These are phyloP conservation scores for Lasaia peninsularis DNA, from an alignment of 1,140 invertebrate genomes.

Conservation along the genomic window DNA sequence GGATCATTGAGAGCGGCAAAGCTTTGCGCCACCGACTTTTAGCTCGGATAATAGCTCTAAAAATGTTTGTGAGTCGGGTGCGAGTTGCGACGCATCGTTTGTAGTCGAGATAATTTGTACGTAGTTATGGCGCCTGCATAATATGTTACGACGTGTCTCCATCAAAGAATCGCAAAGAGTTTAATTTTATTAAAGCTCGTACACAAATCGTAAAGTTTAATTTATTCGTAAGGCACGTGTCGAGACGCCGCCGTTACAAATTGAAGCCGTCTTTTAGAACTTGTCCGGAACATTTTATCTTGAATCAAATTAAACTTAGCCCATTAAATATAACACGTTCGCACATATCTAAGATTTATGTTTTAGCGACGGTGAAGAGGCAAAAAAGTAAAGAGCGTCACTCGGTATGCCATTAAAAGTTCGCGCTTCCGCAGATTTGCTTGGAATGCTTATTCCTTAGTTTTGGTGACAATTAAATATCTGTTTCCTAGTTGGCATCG, in stretches of 20 bases:
- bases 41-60: conserved; percentile 55
- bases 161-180: conserved; percentile 36
- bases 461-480: conserved; percentile 47
- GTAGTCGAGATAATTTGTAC: conserved; percentile 51
- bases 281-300: conserved; percentile 12
- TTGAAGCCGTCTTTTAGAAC: neutral
- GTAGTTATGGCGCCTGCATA: conserved; percentile 34
- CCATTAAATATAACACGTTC: conserved; percentile 2
- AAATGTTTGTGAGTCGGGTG: conserved; percentile 53
- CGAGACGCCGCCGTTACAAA: conserved; percentile 4
- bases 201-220: conserved; percentile 29
- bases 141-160: conserved; percentile 39
- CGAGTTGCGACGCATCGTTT: conserved; percentile 39
- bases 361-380: conserved; percentile 19
- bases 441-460: conserved; percentile 32
- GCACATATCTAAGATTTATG: conserved; percentile 16
- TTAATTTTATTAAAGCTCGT: conserved; percentile 34
- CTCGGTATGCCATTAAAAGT: conserved; percentile 29
- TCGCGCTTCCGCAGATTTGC: conserved; percentile 23
- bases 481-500: conserved; percentile 35
- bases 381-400: conserved; percentile 16
- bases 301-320: conserved; percentile 17
- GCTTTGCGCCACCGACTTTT: conserved; percentile 51
- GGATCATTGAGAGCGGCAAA: conserved; percentile 61
- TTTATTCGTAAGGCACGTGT: conserved; percentile 24